Base-by-base conservation (phyloP, 2,888 invertebrate genomes). In the Glaucopsyche alexis region DNA sequence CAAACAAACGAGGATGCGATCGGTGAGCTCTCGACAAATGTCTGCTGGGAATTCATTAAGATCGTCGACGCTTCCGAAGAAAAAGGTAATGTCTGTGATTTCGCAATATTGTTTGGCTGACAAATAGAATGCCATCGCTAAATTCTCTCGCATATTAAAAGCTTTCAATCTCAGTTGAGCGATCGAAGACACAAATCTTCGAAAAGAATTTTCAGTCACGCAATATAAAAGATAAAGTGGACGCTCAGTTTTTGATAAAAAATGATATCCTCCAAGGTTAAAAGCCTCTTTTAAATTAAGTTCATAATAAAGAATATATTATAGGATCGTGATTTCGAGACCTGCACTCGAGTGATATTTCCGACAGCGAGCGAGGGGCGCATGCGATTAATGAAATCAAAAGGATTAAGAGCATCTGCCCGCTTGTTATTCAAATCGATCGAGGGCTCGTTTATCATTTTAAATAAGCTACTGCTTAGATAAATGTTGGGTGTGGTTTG, bases 351-450 rank as follows among this genome's bases (percentile, higher is more conserved):
- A 91, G 89, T 91, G 93, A 93, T 93, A 92, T 92, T 92, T 93
- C 93, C 92, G 93, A 92, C 92, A 91, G 84, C 86, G 85, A 84
- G 85, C 85, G 85, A 89, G 86, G 88, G 90, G 91, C 88, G 91
- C 92, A 91, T 91, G 92, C 90, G 88, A 91, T 91, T 90, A 93
- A 92, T 91, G 90, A 91, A 92, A 92, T 92, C 90, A 93, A 92
- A 92, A 90, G 93, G 93, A 93, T 93, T 92, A 92, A 91, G 85
- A 90, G 91, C 93, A 93, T 93, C 93, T 93, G 93, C 91, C 90
- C 88, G 87, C 88, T 93, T 93, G 90, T 92, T 93, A 92, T 92
- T 93, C 90, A 93, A 93, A 92, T 92, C 91, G 90, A 92, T 93
- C 86, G 90, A 87, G 90, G 89, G 90, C 90, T 90, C 91, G 85